phyloP scores from a whole-genome alignment of 1,140 invertebrate species.

The Sycophaga agraensis region DNA sequence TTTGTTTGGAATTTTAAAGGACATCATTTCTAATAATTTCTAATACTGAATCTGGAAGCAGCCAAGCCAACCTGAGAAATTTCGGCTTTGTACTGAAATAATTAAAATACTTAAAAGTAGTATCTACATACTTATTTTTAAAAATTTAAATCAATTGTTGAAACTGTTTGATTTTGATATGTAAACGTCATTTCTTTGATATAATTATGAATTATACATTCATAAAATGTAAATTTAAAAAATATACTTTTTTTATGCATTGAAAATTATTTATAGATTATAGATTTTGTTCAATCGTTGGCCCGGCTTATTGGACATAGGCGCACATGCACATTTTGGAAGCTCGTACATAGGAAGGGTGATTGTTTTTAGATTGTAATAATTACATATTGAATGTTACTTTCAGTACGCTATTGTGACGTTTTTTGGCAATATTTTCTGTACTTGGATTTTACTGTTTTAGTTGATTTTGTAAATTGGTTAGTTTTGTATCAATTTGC shows the following conservation, averaged over 20 bases:
- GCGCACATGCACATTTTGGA: not conserved
- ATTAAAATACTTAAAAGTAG: not conserved
- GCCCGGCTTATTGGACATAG: not conserved
- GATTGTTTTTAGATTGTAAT: not conserved
- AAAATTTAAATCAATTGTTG: not conserved
- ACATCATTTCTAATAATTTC: no score
- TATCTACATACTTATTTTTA: not conserved
- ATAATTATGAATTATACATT: not conserved
- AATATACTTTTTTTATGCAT: not conserved
- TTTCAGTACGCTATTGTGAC: no score
- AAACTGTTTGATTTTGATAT: slow-evolving; percentile 4
- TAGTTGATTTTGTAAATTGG: no score
- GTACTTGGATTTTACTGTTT: no score
- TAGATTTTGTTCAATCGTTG: not conserved
- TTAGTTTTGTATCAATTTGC: no score
- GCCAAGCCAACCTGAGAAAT: not conserved
- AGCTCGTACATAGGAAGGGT: not conserved
- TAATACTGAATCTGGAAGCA: no score
- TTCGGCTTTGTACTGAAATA: not conserved
- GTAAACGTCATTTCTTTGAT: not conserved
- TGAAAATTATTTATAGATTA: not conserved
- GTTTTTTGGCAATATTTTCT: no score
- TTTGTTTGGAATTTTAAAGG: no score
- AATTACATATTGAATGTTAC: not conserved
- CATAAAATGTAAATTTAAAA: slow-evolving; percentile 6